Conservation (phyloP, 1,140 invertebrate genomes). For the Sweltsa coloradensis region DNA sequence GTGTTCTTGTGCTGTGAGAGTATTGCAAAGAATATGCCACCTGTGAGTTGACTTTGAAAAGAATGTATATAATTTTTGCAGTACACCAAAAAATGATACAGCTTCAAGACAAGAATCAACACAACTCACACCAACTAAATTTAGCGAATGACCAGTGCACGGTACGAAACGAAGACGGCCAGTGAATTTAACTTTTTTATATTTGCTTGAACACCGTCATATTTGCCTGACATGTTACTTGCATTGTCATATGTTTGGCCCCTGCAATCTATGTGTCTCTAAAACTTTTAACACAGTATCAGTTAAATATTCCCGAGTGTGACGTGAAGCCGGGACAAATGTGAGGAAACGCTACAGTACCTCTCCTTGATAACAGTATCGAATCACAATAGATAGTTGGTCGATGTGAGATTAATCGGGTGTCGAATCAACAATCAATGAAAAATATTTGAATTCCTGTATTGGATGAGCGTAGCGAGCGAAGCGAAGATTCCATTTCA, state of each 20-base stretch:
- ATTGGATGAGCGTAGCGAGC: too few species aligned
- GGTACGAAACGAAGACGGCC: background rate
- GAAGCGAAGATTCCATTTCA: too few species aligned
- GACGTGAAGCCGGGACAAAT: background rate
- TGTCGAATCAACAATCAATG: too few species aligned
- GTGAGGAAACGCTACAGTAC: too few species aligned
- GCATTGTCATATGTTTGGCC: constrained; percentile 1
- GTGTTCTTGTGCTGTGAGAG: too few species aligned
- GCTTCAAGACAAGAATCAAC: background rate
- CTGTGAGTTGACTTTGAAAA: too few species aligned
- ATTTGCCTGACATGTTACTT: background rate
- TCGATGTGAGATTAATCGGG: too few species aligned
- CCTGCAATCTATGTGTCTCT: background rate
- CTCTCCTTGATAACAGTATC: too few species aligned
- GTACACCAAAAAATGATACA: background rate
- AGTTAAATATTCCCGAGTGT: background rate
- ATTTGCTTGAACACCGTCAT: background rate
- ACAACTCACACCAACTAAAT: background rate
- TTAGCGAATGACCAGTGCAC: background rate
- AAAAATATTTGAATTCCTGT: too few species aligned
- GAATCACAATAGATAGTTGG: too few species aligned
- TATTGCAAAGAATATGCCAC: too few species aligned
- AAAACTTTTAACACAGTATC: background rate
- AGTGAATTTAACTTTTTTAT: background rate
- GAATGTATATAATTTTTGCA: too few species aligned